Base-by-base conservation (phyloP, 2,888 invertebrate genomes). In the Rhyacophila evoluta region DNA sequence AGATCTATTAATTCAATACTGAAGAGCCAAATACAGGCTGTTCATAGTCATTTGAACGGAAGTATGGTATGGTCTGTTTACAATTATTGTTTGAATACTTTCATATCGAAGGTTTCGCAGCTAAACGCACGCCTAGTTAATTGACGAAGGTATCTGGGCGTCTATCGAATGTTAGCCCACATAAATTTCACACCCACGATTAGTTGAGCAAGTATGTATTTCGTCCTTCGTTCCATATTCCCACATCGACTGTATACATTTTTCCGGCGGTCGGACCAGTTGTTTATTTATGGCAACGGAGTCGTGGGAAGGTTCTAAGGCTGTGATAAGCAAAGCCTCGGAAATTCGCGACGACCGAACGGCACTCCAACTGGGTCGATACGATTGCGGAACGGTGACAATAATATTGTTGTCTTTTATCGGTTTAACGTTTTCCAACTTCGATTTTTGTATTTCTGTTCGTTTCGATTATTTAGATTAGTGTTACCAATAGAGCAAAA, bases 221-320 rank as follows among this genome's bases (percentile, higher is more conserved):
- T 55, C 55, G 55, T 55, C 55, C 6, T 55, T 55, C 19, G 55
- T 55, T 19, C 55, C 19, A 19, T 55, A 55, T 55, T 55, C 55
- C 55, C 55, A 55, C 55, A 19, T 8, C 55, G 25, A 19, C 25
- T 19, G 25, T 55, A 8, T 19, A 19, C 10, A 55, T 55, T 55
- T 55, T 55, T 55, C 19, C 55, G 29, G 29, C 29, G 29, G 2
- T 33, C 6, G 29, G 6, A 55, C 55, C 55, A 55, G 55, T 55
- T 55, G 55, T 55, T 55, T 55, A 55, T 55, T 55, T 55, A 25
- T 55, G 55, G 55, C 55, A 2, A 33, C 55, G 55, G 55, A 39
- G 55, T 8, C 55, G 55, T 55, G 19, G 55, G 55, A 55, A 55
- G 55, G 19, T 55, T 55, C n/a, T 25, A 19, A 12, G 2, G 25